phyloP scores from a whole-genome alignment of 2,797 vertebrate species.

The Danionella dracula region DNA sequence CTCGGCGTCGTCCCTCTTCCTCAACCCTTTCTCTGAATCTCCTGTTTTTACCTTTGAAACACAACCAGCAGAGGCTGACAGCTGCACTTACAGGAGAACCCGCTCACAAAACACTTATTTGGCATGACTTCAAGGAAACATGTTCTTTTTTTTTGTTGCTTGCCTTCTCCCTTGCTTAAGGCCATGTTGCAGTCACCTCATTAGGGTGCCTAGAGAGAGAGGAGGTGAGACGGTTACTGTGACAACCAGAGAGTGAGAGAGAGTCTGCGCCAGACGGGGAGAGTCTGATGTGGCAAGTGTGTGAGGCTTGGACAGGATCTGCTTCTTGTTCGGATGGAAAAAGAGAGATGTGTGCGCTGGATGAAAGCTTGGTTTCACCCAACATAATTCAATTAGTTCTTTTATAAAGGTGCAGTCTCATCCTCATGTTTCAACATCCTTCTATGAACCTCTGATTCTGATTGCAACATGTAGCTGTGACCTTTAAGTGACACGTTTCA shows the following conservation, averaged over 20 bases:
- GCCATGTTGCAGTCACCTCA: conserved; percentile 55
- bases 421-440: too few relatives aligned
- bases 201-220: conserved; percentile 68
- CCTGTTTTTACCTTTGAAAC: conserved; percentile 39
- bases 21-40: conserved; percentile 45
- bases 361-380: conserved; percentile 18
- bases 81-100: conserved; percentile 27
- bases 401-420: too few relatives aligned
- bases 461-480: too few relatives aligned
- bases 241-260: conserved; percentile 58
- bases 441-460: neutral
- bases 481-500: neutral
- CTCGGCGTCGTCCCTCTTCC: conserved; percentile 51
- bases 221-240: conserved; percentile 75
- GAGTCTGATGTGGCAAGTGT: conserved; percentile 42
- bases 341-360: conserved; percentile 36
- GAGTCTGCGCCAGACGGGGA: conserved; percentile 30
- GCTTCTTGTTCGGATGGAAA: conserved; percentile 28
- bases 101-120: conserved; percentile 45
- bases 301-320: conserved; percentile 32
- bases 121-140: conserved; percentile 36
- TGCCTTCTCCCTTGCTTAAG: conserved; percentile 27
- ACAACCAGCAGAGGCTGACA: conserved; percentile 29
- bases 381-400: too few relatives aligned
- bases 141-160: conserved; percentile 25